Conservation (phyloP, 2,797 vertebrate genomes). For the Phataginus tetradactyla region DNA sequence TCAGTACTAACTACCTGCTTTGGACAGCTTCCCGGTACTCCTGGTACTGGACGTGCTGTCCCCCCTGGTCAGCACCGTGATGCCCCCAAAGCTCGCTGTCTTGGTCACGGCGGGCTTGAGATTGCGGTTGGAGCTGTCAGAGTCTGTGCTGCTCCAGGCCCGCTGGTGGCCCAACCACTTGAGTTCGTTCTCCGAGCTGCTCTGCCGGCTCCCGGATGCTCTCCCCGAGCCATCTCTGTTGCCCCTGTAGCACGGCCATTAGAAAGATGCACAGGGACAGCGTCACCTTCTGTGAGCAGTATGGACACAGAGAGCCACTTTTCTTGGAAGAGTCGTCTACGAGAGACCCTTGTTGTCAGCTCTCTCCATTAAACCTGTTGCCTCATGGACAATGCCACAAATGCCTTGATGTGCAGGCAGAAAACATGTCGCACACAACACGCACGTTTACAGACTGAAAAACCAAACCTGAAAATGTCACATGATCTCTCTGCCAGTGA, state of each 20-base stretch:
- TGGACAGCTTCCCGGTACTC: constrained; percentile 90
- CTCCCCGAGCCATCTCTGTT: constrained; percentile 92
- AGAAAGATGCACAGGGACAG: constrained; percentile 48
- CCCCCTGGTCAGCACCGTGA: constrained; percentile 89
- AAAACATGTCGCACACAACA: constrained; percentile 10
- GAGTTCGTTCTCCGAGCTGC: constrained; percentile 94
- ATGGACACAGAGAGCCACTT: neutral
- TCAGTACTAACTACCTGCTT: constrained; percentile 88
- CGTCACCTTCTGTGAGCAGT: neutral
- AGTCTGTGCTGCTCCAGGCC: constrained; percentile 98
- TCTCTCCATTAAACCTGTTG: neutral
- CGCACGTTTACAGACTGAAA: constrained; percentile 28
- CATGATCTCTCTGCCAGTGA: constrained; percentile 41
- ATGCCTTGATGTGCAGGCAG: neutral
- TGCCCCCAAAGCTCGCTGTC: constrained; percentile 90
- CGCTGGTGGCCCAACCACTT: constrained; percentile 92
- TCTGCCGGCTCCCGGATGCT: constrained; percentile 94
- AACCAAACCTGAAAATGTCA: constrained; percentile 30
- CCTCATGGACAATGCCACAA: neutral
- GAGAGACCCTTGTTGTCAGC: neutral
- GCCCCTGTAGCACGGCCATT: constrained; percentile 85
- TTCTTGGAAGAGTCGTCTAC: neutral
- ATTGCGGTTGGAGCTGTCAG: constrained; percentile 93
- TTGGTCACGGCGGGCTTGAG: constrained; percentile 90
- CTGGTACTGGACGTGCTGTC: constrained; percentile 89